Percentiles rank a stretch among this genome's conserved stretches.
These are phyloP conservation scores for Melikaiella ostensackeni DNA, from an alignment of 2,888 invertebrate species.

Conservation along the genomic window DNA sequence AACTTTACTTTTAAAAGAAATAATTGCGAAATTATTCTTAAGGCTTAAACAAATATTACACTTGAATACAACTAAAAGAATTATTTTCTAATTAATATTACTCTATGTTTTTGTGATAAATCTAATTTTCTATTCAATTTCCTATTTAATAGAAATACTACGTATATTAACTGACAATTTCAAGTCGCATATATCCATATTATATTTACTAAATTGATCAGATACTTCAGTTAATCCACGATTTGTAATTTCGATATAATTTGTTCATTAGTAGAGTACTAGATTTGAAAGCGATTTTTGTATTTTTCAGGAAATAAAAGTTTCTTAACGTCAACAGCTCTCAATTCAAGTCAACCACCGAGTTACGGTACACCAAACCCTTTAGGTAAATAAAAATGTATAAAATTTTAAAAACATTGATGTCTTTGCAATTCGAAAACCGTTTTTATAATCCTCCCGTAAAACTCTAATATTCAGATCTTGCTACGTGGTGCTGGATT, in stretches of 20 bases:
- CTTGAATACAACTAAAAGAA: neutral
- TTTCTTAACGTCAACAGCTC: conserved; percentile 69
- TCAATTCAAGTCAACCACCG: conserved; percentile 66
- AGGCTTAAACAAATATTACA: too few relatives aligned
- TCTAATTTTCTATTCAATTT: neutral
- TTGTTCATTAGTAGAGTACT: neutral
- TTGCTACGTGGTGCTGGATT: conserved; percentile 66
- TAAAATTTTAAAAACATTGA: neutral
- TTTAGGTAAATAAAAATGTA: conserved; percentile 66
- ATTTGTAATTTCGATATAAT: neutral
- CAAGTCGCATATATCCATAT: too few relatives aligned
- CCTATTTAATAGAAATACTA: too few relatives aligned
- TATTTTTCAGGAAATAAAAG: conserved; percentile 68
- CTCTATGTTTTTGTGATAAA: neutral
- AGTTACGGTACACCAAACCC: conserved; percentile 71
- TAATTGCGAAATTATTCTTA: too few relatives aligned
- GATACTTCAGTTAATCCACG: neutral
- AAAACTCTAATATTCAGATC: conserved; percentile 66
- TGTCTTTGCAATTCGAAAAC: neutral
- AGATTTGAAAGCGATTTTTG: neutral
- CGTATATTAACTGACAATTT: too few relatives aligned
- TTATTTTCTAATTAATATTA: neutral
- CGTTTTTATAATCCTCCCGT: conserved; percentile 2
- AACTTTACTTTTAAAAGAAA: too few relatives aligned
- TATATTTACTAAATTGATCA: too few relatives aligned